Percentiles rank a stretch among this genome's conserved stretches.
These are phyloP conservation scores for Melitaea cinxia DNA, from an alignment of 1,140 invertebrate genomes.

Conservation along the genomic window DNA sequence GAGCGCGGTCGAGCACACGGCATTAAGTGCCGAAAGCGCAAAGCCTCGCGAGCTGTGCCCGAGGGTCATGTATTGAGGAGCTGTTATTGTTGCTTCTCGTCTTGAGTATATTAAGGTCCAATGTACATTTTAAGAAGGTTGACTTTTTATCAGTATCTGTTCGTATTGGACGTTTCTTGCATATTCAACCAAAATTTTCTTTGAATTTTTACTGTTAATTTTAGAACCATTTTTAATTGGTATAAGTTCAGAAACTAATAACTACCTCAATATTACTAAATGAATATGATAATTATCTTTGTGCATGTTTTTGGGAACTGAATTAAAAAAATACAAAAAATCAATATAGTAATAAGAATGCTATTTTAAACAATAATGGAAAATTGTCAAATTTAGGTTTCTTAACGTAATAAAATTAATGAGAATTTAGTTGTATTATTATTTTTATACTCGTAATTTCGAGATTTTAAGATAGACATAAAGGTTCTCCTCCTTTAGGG, in stretches of 20 bases:
- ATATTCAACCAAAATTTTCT: constrained; percentile 61
- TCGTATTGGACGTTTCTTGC: constrained; percentile 49
- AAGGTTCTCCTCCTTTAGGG: too few species aligned
- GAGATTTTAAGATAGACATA: too few species aligned
- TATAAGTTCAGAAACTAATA: constrained; percentile 81
- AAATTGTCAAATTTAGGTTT: constrained; percentile 80
- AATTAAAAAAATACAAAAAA: constrained; percentile 67
- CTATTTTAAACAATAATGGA: constrained; percentile 76
- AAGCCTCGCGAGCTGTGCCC: constrained; percentile 14
- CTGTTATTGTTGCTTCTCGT: constrained; percentile 61
- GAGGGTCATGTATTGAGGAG: constrained; percentile 26
- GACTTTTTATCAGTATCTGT: constrained; percentile 48
- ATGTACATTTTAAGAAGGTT: constrained; percentile 53
- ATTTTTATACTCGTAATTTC: constrained; percentile 12
- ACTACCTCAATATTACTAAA: constrained; percentile 81
- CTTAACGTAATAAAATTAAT: constrained; percentile 76
- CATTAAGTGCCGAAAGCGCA: constrained; percentile 20
- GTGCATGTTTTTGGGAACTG: constrained; percentile 79
- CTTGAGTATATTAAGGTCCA: constrained; percentile 56
- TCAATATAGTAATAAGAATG: constrained; percentile 75
- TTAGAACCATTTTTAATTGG: constrained; percentile 77
- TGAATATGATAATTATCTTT: constrained; percentile 79
- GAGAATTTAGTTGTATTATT: constrained; percentile 52
- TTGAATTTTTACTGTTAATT: constrained; percentile 73
- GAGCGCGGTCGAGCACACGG: constrained; percentile 32